Evolutionary conservation across 2,797 vertebrate species (phyloP).

Genomic region (Crenichthys baileyi): DNA sequence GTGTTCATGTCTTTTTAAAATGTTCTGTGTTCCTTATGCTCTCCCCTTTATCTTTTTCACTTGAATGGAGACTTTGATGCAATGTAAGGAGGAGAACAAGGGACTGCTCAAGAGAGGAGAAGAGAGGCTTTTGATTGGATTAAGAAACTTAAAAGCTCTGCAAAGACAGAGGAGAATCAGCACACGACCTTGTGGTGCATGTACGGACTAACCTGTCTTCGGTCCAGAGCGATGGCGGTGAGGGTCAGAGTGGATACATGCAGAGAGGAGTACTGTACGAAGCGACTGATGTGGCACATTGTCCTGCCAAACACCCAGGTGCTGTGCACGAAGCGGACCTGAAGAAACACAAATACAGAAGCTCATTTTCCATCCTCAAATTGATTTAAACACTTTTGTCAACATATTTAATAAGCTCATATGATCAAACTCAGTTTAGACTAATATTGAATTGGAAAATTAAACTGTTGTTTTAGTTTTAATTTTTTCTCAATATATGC

Average conservation of each 20-base stretch:
- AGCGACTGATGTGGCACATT: constrained; percentile 95
- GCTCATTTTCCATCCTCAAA: background rate
- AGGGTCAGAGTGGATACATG: constrained; percentile 93
- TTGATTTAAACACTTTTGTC: no score
- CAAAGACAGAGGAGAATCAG: background rate
- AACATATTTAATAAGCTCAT: background rate
- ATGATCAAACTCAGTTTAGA: no score
- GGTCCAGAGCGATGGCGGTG: constrained; percentile 92
- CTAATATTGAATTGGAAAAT: no score
- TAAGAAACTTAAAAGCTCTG: background rate
- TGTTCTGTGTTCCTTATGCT: background rate
- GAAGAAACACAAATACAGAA: constrained; percentile 26
- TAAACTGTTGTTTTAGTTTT: no score
- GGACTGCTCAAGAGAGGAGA: background rate
- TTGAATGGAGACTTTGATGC: background rate
- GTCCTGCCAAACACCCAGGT: constrained; percentile 92
- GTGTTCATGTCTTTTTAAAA: background rate
- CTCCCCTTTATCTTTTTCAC: background rate
- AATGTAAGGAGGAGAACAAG: background rate
- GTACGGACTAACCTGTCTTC: constrained; percentile 86
- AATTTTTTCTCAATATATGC: no score
- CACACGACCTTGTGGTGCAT: background rate
- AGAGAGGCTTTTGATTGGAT: background rate
- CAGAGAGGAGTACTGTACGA: constrained; percentile 94
- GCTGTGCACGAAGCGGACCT: constrained; percentile 94